Base-by-base conservation (phyloP, 2,888 invertebrate genomes). In the Empis stercorea region DNA sequence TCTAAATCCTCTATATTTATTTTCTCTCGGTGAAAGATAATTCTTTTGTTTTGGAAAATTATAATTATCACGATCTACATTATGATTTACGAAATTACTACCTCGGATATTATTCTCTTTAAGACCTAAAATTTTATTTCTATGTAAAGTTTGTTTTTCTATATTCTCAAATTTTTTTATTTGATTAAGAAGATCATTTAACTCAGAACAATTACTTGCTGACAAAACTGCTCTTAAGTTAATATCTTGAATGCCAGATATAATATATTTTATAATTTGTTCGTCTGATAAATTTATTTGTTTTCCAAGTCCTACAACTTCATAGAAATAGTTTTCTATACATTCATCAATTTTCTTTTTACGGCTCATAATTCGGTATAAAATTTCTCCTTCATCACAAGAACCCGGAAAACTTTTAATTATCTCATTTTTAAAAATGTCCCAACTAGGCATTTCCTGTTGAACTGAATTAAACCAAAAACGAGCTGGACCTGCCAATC, bases 141-240 rank as follows among this genome's bases (percentile, higher is more conserved):
- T 9, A 38, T 38, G n/a, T 38, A 10, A 11, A 10, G 4, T 14
- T 11, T 44, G 44, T 9, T 32, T 32, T 16, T 34, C 3, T 6
- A 44, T 44, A 27, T 36, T 32, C 20, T 44, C 44, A 17, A 44
- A 36, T n/a, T 34, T 17, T 23, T 44, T 44, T 15, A 44, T 44
- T 44, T 23, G 20, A 9, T 30, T n/a, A 1, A 44, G 16, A 9
- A 38, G 15, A 3, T 38, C 38, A 15, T 15, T 9, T 10, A 38
- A 38, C 10, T 38, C 38, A 10, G 9, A 11, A 38, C 38, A 38
- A 15, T 38, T 38, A 15, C 16, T 16, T 38, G 38, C 38, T 17
- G 10, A 38, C 4, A 38, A 15, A 16, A 38, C 38, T 3, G 3
- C n/a, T 6, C 15, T 15, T 10, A 38, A 4, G 15, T 17, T 38